Percentiles rank a stretch among this genome's conserved stretches.
Evolutionary conservation across 2,797 vertebrate species (phyloP).

Genomic region (Caiman crocodilus): DNA sequence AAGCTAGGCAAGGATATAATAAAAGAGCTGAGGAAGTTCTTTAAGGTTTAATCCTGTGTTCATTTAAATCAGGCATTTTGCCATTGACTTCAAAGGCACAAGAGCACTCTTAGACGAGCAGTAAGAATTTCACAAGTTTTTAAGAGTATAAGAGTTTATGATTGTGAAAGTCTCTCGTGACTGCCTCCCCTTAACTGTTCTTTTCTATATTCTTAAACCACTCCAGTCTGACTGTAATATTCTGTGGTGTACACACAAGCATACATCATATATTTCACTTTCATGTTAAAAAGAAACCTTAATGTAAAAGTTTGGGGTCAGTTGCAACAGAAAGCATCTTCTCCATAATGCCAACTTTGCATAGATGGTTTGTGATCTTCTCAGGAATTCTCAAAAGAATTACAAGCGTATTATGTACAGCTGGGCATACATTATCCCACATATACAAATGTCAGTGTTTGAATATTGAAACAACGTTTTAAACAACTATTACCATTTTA

Average conservation of each 20-base stretch:
- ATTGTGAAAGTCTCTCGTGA: no score
- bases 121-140: neutral
- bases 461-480: conserved; percentile 51
- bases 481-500: conserved; percentile 26
- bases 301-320: no score
- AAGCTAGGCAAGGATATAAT: conserved; percentile 16
- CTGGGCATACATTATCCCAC: conserved; percentile 58
- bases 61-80: neutral
- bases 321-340: no score
- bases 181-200: neutral
- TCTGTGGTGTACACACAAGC: no score
- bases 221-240: neutral
- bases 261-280: no score
- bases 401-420: conserved; percentile 64
- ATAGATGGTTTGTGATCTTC: conserved; percentile 40
- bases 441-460: conserved; percentile 38
- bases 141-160: no score
- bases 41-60: conserved; percentile 15
- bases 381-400: conserved; percentile 53
- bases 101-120: neutral
- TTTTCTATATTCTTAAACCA: neutral
- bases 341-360: neutral
- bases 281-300: no score
- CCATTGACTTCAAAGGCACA: neutral
- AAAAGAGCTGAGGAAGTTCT: neutral